phyloP scores from a whole-genome alignment of 2,113 vertebrate genomes.

The Lepus timidus region DNA sequence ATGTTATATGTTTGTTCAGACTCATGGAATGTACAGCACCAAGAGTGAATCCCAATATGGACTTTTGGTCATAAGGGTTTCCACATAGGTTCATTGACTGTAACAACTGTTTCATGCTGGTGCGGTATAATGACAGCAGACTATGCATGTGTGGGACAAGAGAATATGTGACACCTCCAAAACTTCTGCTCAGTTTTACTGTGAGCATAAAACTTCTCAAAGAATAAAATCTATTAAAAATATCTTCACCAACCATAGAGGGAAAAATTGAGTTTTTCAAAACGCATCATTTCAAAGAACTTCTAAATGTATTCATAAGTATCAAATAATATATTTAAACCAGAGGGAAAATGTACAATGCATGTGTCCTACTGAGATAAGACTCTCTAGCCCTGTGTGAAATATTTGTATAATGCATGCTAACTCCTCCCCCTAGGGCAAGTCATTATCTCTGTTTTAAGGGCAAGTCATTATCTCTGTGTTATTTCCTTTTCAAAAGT shows the following conservation, averaged over 20 bases:
- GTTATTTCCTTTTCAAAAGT: background rate
- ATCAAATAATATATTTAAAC: conserved; percentile 35
- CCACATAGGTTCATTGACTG: background rate
- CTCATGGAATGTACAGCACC: background rate
- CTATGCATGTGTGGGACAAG: background rate
- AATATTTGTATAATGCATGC: background rate
- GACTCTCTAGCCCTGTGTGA: background rate
- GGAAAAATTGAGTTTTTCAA: background rate
- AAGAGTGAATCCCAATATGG: background rate
- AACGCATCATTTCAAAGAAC: background rate
- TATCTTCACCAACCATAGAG: background rate
- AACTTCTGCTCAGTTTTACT: background rate
- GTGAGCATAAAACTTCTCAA: background rate
- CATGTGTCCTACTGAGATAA: conserved; percentile 42
- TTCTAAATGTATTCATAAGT: conserved; percentile 30
- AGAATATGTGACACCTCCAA: background rate
- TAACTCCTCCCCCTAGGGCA: background rate
- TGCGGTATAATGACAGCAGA: background rate
- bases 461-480: background rate
- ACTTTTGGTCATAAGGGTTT: background rate
- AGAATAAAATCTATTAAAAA: background rate
- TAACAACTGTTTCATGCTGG: background rate
- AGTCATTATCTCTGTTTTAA: background rate
- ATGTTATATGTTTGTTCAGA: background rate
- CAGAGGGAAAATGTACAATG: background rate